These are phyloP conservation scores for Himalopsyche phryganea DNA, from an alignment of 1,140 invertebrate genomes.

Conservation along the genomic window DNA sequence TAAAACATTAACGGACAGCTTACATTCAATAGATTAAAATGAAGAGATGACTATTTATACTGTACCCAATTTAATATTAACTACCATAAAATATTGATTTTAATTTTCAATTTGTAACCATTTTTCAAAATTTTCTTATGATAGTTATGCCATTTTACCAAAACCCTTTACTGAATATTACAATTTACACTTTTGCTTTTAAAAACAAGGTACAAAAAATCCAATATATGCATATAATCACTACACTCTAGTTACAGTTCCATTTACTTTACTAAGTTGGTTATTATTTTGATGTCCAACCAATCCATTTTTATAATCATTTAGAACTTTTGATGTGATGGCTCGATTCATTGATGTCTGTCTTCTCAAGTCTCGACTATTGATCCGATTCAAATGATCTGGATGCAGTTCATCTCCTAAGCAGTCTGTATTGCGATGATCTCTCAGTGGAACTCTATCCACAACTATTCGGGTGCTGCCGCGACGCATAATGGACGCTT, in stretches of 20 bases:
- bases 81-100: too few species aligned
- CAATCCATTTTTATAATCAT: slow-evolving; percentile 16
- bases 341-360: slow-evolving; percentile 18
- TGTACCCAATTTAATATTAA: too few species aligned
- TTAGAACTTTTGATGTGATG: slow-evolving; percentile 12
- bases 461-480: slow-evolving; percentile 29
- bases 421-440: slow-evolving; percentile 11
- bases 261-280: slow-evolving; percentile 19
- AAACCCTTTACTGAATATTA: too few species aligned
- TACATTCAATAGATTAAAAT: too few species aligned
- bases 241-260: slow-evolving; percentile 27
- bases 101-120: too few species aligned
- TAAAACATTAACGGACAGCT: too few species aligned
- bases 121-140: too few species aligned
- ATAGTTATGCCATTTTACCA: too few species aligned
- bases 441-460: slow-evolving; percentile 20
- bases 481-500: slow-evolving; percentile 31
- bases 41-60: too few species aligned
- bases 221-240: too few species aligned
- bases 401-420: slow-evolving; percentile 12
- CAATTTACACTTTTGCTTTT: too few species aligned
- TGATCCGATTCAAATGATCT: slow-evolving; percentile 1
- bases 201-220: too few species aligned
- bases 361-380: slow-evolving; percentile 12
- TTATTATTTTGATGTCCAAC: slow-evolving; percentile 23